Evolutionary conservation across 2,888 invertebrate species (phyloP), one percentile per base, ranked within the genome.

Genomic region (Tuberolachnus salignus): DNA sequence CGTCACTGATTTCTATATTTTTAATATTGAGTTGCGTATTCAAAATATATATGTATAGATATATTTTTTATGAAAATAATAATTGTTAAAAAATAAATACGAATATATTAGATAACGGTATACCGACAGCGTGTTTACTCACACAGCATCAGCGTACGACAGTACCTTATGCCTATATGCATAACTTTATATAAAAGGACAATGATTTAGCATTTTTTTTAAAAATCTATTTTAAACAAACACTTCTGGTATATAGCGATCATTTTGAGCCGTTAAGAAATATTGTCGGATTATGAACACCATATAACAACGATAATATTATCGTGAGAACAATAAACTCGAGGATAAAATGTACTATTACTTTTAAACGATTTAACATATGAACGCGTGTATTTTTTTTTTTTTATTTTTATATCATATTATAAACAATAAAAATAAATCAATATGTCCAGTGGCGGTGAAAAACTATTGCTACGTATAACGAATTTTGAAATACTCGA

Each of bases 61-160:
- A 70, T 44, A 64, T 44, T 21, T 69, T 11, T 46, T 19, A 71
- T 44, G 55, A 57, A n/a, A 57, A 70, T 44, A 70, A 34, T 70
- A n/a, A n/a, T 23, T n/a, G 23, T 6, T 4, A 2, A 21, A 46
- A 49, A 63, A 72, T 51, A 73, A 73, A 63, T 16, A 61, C 19
- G n/a, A 11, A 55, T 16, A 49, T 49, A 51, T 73, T 73, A 63
- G 51, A 51, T 73, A 73, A 63, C 72, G 42, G 53, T 13, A 1
- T 66, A 64, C 10, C 44, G 26, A 49, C 14, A 66, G 16, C 9
- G 26, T 53, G 42, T 63, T 63, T 21, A 21, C 51, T 42, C 16
- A 53, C 26, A 53, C n/a, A 42, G 34, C 51, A 26, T 63, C 34
- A 63, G 42, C 21, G 51, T 26, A 61, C 49, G 46, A 61, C 26